A percentile compares a stretch with the other conserved stretches of the same genome.
These are phyloP conservation scores for Phaenicophaeus curvirostris DNA, from an alignment of 2,797 vertebrate genomes.

Conservation along the genomic window DNA sequence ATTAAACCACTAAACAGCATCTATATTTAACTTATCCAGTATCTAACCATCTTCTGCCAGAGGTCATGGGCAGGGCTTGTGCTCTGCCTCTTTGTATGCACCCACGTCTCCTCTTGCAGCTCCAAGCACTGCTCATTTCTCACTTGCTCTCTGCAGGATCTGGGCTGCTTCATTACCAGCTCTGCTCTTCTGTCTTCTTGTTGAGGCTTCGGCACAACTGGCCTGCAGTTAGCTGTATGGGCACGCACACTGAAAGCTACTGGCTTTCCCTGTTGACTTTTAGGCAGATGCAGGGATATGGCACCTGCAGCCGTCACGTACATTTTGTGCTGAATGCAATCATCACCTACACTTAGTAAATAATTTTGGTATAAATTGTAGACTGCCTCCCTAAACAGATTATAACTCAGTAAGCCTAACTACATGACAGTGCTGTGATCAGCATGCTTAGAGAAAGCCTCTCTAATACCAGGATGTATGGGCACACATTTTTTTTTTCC, in stretches of 20 bases:
- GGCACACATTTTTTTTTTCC: background rate
- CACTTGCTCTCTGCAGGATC: background rate
- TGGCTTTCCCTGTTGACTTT: background rate
- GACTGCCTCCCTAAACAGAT: background rate
- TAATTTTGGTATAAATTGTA: background rate
- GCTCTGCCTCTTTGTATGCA: background rate
- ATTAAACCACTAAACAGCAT: background rate
- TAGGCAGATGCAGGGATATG: fast-evolving
- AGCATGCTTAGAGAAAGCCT: background rate
- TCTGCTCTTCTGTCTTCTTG: background rate
- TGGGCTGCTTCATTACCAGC: background rate
- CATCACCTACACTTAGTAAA: background rate
- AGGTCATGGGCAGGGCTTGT: background rate
- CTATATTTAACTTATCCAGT: background rate
- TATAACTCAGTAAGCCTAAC: background rate
- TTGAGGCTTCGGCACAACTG: background rate
- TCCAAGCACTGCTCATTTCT: background rate
- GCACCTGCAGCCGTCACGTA: background rate
- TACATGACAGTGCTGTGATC: fast-evolving
- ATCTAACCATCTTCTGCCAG: background rate
- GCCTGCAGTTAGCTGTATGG: background rate
- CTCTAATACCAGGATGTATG: background rate
- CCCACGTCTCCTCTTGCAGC: fast-evolving
- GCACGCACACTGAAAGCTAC: fast-evolving
- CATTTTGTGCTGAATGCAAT: background rate